Conservation (phyloP, 1,140 invertebrate species). For the Dendrolimus punctatus region DNA sequence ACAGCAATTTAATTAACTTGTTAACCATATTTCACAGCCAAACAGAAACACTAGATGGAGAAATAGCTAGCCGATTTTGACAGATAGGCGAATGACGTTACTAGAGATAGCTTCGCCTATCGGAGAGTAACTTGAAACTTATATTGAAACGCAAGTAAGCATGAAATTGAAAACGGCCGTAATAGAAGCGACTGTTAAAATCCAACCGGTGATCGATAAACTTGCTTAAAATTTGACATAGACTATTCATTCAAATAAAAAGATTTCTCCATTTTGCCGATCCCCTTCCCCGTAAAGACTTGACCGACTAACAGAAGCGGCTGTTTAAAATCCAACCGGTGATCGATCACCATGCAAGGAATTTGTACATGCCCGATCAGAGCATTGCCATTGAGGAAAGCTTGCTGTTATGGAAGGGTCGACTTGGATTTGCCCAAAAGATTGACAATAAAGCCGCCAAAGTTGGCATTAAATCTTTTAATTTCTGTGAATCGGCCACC, state of each 20-base stretch:
- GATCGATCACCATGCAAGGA: constrained; percentile 5
- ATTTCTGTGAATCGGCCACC: constrained; percentile 17
- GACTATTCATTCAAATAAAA: constrained; percentile 9
- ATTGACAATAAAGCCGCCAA: constrained; percentile 15
- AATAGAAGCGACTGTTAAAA: no score
- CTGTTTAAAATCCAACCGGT: constrained; percentile 12
- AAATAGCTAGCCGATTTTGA: no score
- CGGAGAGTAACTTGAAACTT: no score
- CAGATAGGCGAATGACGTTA: no score
- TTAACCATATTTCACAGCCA: no score
- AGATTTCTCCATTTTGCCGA: constrained; percentile 10
- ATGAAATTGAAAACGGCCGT: no score
- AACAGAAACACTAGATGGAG: no score
- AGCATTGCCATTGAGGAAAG: constrained; percentile 15
- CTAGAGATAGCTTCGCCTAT: no score
- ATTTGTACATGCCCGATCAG: constrained; percentile 15
- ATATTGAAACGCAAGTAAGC: no score
- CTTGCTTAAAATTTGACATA: no score
- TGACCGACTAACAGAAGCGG: constrained; percentile 2
- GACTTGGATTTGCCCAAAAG: constrained; percentile 12
- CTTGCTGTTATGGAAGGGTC: constrained; percentile 19
- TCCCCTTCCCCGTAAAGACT: constrained; percentile 4
- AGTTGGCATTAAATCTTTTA: constrained; percentile 18
- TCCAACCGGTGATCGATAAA: no score
- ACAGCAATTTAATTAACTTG: no score